A percentile compares a stretch with the other conserved stretches of the same genome.
Evolutionary conservation across 2,888 invertebrate genomes (phyloP).

Genomic region (Adelphocoris suturalis): DNA sequence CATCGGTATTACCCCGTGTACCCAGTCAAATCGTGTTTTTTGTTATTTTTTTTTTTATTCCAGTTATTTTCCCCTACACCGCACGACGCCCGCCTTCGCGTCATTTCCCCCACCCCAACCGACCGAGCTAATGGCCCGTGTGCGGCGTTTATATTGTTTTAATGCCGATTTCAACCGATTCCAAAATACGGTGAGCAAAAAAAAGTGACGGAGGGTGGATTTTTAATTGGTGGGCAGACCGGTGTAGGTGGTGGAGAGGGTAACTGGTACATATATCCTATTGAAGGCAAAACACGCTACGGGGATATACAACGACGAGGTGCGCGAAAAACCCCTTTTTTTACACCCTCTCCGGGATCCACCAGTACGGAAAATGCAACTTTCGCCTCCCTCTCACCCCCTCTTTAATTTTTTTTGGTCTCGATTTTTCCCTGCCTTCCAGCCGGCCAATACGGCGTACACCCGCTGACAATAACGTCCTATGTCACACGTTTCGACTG

Average conservation of each 20-base stretch:
- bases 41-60: not conserved
- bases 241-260: not conserved
- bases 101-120: not conserved
- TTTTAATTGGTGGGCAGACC: not conserved
- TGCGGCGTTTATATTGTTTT: slow-evolving; percentile 56
- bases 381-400: not conserved
- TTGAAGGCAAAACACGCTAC: slow-evolving; percentile 26
- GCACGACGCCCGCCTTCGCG: slow-evolving; percentile 1
- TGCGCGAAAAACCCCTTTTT: not conserved
- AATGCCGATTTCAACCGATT: slow-evolving; percentile 27
- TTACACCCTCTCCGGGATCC: not conserved
- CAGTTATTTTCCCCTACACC: not conserved
- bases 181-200: not conserved
- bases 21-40: not conserved
- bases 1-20: not conserved
- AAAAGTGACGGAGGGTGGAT: not conserved
- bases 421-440: not conserved
- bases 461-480: slow-evolving; percentile 52
- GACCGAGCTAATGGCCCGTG: slow-evolving; percentile 34
- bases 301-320: not conserved
- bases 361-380: slow-evolving; percentile 47
- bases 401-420: not conserved
- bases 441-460: not conserved
- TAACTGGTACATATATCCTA: not conserved
- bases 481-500: slow-evolving; percentile 56